Conservation (phyloP, 1,140 invertebrate species). For the Drosophila tristis region DNA sequence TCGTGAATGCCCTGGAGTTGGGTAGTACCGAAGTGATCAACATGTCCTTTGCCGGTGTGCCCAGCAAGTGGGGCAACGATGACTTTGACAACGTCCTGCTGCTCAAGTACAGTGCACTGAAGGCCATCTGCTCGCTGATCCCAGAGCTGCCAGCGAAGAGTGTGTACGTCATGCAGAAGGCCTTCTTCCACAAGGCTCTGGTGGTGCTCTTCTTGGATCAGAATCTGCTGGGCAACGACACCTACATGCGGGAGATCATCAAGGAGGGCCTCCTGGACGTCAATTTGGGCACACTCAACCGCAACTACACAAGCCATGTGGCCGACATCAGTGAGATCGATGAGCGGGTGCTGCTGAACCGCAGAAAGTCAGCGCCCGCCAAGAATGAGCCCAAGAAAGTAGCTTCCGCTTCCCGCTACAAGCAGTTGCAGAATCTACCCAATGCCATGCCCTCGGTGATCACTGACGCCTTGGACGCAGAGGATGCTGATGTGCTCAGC, state of each 20-base stretch:
- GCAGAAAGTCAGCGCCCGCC: not conserved
- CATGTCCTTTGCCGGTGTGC: slow-evolving; percentile 90
- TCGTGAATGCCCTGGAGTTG: slow-evolving; percentile 91
- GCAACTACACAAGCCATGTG: slow-evolving; percentile 94
- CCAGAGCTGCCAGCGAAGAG: slow-evolving; percentile 91
- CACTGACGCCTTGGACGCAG: slow-evolving; percentile 1
- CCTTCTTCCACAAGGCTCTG: slow-evolving; percentile 93
- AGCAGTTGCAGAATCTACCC: slow-evolving; percentile 33
- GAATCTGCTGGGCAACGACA: slow-evolving; percentile 83
- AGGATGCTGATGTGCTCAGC: slow-evolving; percentile 4
- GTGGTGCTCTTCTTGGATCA: slow-evolving; percentile 82
- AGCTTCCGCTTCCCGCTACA: slow-evolving; percentile 6
- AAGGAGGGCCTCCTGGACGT: slow-evolving; percentile 90
- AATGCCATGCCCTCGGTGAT: slow-evolving; percentile 26
- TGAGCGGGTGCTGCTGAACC: slow-evolving; percentile 92
- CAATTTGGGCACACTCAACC: slow-evolving; percentile 93
- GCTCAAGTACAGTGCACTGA: slow-evolving; percentile 92
- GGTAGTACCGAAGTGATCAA: slow-evolving; percentile 93
- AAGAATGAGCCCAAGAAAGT: not conserved
- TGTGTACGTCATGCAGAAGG: slow-evolving; percentile 94
- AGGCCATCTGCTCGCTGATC: slow-evolving; percentile 91
- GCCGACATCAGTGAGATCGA: slow-evolving; percentile 97
- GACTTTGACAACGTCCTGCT: slow-evolving; percentile 87
- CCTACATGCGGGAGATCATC: slow-evolving; percentile 88
- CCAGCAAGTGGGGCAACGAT: slow-evolving; percentile 88